Conservation (phyloP, 2,888 invertebrate species). For the Pilophorus perplexus region DNA sequence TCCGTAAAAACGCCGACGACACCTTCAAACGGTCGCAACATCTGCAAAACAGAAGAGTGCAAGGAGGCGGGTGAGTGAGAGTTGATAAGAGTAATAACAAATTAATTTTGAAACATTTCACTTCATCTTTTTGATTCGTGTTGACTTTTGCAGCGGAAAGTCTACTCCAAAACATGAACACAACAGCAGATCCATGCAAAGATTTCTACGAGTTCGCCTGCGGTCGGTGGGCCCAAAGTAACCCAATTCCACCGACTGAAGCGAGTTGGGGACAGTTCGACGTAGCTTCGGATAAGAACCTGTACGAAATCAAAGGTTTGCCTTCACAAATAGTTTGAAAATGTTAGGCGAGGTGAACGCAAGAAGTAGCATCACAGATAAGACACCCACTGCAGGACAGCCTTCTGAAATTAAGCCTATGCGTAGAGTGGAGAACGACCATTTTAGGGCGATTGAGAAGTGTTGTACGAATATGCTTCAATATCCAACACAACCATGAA, state of each 20-base stretch:
- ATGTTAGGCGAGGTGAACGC: no score
- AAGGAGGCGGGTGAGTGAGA: conserved; percentile 37
- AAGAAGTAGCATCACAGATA: no score
- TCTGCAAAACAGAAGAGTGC: conserved; percentile 34
- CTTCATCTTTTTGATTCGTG: no score
- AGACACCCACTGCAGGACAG: no score
- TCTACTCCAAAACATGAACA: conserved; percentile 51
- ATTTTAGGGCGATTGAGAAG: no score
- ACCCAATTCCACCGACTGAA: conserved; percentile 52
- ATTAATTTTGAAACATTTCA: no score
- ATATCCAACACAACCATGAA: no score
- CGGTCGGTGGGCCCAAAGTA: conserved; percentile 52
- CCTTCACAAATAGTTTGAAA: background rate
- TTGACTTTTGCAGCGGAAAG: conserved; percentile 48
- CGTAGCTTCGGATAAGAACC: conserved; percentile 49
- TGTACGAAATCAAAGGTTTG: conserved; percentile 50
- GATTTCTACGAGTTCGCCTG: conserved; percentile 54
- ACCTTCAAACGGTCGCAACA: no score
- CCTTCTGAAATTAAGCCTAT: no score
- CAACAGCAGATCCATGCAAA: conserved; percentile 52
- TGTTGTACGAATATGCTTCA: no score
- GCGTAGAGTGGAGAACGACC: no score
- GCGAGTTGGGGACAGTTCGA: conserved; percentile 52
- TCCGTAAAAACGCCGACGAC: background rate
- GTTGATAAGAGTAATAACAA: no score